Evolutionary conservation across 2,113 vertebrate species (phyloP).

Genomic region (Hyla sarda): DNA sequence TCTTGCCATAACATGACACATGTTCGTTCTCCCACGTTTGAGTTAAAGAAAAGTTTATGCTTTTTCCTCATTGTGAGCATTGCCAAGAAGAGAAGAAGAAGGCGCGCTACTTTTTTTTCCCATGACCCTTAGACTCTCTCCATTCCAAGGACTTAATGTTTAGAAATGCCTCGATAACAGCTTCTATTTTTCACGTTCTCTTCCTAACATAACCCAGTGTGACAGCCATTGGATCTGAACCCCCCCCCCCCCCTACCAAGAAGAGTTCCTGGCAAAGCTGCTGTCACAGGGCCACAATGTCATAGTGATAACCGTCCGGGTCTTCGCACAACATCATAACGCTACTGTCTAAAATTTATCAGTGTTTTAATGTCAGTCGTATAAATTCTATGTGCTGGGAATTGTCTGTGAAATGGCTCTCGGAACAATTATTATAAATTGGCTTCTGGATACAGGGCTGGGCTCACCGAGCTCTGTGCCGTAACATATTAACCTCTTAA

Average conservation of each 20-base stretch:
- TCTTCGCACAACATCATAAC: conserved; percentile 6
- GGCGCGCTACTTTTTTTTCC: conserved; percentile 76
- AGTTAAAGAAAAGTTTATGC: conserved; percentile 65
- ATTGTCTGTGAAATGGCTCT: not conserved
- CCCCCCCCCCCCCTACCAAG: conserved; percentile 30
- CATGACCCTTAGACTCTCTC: conserved; percentile 79
- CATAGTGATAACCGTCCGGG: conserved; percentile 10
- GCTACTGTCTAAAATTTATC: conserved; percentile 27
- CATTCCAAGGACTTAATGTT: conserved; percentile 77
- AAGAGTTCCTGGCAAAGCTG: conserved; percentile 31
- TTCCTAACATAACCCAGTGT: conserved; percentile 57
- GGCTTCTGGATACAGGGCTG: not conserved
- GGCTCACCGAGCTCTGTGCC: not conserved
- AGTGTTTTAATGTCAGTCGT: not conserved
- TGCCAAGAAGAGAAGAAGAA: conserved; percentile 78
- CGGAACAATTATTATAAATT: not conserved
- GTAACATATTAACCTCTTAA: not conserved
- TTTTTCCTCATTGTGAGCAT: conserved; percentile 61
- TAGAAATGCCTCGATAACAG: conserved; percentile 77
- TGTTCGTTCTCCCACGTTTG: conserved; percentile 29
- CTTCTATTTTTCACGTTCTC: conserved; percentile 74
- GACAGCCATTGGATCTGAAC: conserved; percentile 46
- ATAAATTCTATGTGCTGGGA: not conserved
- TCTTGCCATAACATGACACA: conserved; percentile 8
- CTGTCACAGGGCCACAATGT: conserved; percentile 16